These are phyloP conservation scores for Oedothorax gibbosus DNA, from an alignment of 1,140 invertebrate species.

Conservation along the genomic window DNA sequence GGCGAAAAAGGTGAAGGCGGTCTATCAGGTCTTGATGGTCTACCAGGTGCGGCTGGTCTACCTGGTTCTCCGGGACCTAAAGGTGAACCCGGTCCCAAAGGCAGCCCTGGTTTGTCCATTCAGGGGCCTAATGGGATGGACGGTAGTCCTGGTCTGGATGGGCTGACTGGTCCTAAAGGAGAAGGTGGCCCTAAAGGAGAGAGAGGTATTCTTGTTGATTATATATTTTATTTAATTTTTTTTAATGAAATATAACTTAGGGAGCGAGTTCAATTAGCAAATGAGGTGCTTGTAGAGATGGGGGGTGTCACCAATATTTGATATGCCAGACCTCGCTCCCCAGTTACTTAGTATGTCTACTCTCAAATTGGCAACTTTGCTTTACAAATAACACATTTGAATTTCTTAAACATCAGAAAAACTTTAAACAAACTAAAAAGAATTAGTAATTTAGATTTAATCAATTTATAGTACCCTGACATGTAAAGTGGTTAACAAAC, in stretches of 20 bases:
- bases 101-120: constrained; percentile 70
- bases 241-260: not conserved
- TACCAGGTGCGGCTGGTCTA: constrained; percentile 71
- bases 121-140: constrained; percentile 63
- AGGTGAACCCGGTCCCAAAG: constrained; percentile 74
- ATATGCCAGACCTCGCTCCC: too few relatives aligned
- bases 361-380: too few relatives aligned
- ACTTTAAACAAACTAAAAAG: too few relatives aligned
- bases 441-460: too few relatives aligned
- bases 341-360: too few relatives aligned
- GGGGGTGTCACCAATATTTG: too few relatives aligned
- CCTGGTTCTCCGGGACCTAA: constrained; percentile 68
- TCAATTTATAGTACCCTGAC: too few relatives aligned
- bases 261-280: too few relatives aligned
- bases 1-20: constrained; percentile 75
- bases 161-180: constrained; percentile 83
- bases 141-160: constrained; percentile 69
- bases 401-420: too few relatives aligned
- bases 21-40: constrained; percentile 67
- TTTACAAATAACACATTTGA: too few relatives aligned
- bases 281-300: too few relatives aligned
- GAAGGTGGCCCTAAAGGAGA: constrained; percentile 81
- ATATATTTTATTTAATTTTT: not conserved
- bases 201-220: constrained; percentile 68
- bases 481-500: too few relatives aligned